These are phyloP conservation scores for Catamblyrhynchus diadema DNA, from an alignment of 2,797 vertebrate species.

Conservation along the genomic window DNA sequence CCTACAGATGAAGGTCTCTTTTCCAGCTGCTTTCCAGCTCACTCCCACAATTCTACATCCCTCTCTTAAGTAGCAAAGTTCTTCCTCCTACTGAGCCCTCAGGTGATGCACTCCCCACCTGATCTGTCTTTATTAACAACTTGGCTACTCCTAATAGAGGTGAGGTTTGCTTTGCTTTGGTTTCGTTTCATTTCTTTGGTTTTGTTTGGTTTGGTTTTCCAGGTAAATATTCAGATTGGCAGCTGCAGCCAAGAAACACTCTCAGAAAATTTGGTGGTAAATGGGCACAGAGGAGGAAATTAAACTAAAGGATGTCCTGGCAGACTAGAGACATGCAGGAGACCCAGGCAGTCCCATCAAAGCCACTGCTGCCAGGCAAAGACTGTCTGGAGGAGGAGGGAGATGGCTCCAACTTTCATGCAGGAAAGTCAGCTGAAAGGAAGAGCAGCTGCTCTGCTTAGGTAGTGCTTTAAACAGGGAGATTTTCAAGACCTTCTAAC, in stretches of 20 bases:
- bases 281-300: not conserved
- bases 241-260: not conserved
- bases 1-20: not conserved
- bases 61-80: not conserved
- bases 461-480: not conserved
- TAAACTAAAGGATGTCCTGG: not conserved
- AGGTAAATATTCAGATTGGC: not conserved
- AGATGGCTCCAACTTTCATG: not conserved
- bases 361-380: not conserved
- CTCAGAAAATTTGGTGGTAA: not conserved
- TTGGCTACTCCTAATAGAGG: not conserved
- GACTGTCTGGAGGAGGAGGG: not conserved
- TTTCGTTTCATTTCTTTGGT: not conserved
- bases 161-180: not conserved
- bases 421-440: not conserved
- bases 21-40: not conserved
- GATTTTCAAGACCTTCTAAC: not conserved
- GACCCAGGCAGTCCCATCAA: not conserved
- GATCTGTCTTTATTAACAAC: not conserved
- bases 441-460: not conserved
- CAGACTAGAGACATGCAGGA: not conserved
- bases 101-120: not conserved
- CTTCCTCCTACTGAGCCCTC: not conserved
- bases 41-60: not conserved
- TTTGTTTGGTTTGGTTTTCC: not conserved